Evolutionary conservation across 2,797 vertebrate genomes (phyloP).

Genomic region (Hemitrygon akajei): DNA sequence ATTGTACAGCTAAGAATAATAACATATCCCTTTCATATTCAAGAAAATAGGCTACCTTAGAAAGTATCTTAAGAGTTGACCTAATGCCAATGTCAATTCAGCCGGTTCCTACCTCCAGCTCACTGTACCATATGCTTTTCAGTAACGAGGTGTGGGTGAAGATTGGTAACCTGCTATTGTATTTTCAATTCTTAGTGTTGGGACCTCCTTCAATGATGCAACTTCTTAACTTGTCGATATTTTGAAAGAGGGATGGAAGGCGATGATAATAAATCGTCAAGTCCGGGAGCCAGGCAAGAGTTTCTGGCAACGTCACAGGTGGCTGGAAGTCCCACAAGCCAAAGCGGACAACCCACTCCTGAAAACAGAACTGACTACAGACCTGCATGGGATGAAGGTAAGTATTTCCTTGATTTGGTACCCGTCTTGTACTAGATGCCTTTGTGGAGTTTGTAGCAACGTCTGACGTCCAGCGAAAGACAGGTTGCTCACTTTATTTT

Average conservation of each 20-base stretch:
- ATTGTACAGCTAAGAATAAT: background rate
- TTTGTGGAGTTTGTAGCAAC: background rate
- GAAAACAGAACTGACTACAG: background rate
- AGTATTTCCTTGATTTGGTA: background rate
- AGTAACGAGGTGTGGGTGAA: conserved; percentile 18
- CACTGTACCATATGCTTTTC: conserved; percentile 7
- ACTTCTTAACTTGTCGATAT: background rate
- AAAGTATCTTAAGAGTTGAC: background rate
- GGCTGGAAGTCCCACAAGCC: background rate
- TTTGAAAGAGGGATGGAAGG: conserved; percentile 21
- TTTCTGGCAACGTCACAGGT: background rate
- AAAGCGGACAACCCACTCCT: background rate
- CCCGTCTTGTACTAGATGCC: background rate
- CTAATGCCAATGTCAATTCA: background rate
- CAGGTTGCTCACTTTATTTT: background rate
- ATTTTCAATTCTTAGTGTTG: background rate
- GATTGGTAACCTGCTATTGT: conserved; percentile 34
- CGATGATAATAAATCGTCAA: background rate
- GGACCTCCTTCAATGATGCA: conserved; percentile 29
- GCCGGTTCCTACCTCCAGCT: conserved; percentile 11
- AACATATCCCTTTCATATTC: background rate
- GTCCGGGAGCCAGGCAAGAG: background rate
- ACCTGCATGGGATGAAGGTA: background rate
- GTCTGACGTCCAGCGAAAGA: background rate
- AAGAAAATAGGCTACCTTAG: background rate